A percentile compares a stretch with the other conserved stretches of the same genome.
Conservation (phyloP, 2,888 invertebrate genomes). For the Callinectes sapidus region DNA sequence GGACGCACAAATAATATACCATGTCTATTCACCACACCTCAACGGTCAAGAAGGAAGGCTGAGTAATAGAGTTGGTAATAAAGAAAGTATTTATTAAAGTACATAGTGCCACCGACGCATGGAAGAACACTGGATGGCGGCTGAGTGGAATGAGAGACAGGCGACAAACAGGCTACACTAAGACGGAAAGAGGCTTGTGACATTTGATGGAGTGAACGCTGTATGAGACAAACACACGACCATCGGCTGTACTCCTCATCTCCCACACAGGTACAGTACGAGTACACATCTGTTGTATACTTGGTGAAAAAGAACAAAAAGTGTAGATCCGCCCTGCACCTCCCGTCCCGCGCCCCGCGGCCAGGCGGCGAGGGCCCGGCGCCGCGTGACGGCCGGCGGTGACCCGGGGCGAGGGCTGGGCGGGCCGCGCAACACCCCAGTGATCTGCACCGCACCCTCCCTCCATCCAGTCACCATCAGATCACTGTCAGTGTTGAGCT, state of each 20-base stretch:
- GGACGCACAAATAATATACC: not conserved
- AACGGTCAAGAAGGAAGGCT: not conserved
- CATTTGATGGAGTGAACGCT: not conserved
- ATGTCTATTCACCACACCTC: not conserved
- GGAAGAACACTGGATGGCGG: constrained; percentile 28
- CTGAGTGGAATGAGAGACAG: constrained; percentile 29
- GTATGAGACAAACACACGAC: not conserved
- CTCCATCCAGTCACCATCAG: not conserved
- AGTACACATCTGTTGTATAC: not conserved
- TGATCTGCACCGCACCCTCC: not conserved
- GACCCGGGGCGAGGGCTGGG: not conserved
- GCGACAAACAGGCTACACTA: not conserved
- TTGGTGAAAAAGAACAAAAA: not conserved
- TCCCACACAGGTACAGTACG: not conserved
- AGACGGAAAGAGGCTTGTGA: not conserved
- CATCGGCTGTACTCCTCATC: not conserved
- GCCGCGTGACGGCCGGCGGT: not conserved
- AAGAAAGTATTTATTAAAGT: constrained; percentile 26
- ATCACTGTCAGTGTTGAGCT: not conserved
- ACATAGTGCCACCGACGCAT: constrained; percentile 26
- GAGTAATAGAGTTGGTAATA: not conserved
- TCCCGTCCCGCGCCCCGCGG: not conserved
- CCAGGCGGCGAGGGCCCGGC: constrained; percentile 21
- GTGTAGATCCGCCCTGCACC: not conserved
- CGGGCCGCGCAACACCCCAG: not conserved